phyloP scores from a whole-genome alignment of 2,888 invertebrate species.

The Ypsolopha sequella region DNA sequence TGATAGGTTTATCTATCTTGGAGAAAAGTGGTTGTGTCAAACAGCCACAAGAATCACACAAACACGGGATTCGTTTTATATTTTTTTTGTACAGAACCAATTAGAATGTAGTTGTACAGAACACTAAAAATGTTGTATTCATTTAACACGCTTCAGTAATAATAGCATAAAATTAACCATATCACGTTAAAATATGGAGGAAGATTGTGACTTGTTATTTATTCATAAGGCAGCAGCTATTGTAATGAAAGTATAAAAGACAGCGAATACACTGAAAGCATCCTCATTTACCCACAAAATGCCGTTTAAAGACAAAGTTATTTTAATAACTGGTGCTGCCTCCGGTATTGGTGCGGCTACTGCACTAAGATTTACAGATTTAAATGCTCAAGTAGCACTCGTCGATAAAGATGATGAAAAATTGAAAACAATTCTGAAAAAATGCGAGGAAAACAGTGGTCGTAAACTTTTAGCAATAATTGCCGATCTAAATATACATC shows the following conservation, averaged over 20 bases:
- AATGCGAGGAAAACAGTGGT: not conserved
- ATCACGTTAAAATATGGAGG: too few relatives aligned
- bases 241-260: not conserved
- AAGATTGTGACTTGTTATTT: too few relatives aligned
- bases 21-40: too few relatives aligned
- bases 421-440: not conserved
- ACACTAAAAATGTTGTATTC: too few relatives aligned
- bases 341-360: conserved; percentile 1
- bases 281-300: not conserved
- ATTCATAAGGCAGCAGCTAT: too few relatives aligned
- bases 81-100: too few relatives aligned
- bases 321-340: not conserved
- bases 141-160: too few relatives aligned
- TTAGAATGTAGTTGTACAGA: too few relatives aligned
- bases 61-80: too few relatives aligned
- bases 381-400: not conserved
- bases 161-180: too few relatives aligned
- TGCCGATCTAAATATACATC: not conserved
- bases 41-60: too few relatives aligned
- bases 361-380: not conserved
- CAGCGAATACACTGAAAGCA: not conserved
- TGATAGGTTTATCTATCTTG: too few relatives aligned
- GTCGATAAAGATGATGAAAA: not conserved
- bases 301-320: not conserved
- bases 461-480: not conserved